Percentiles rank a stretch among this genome's conserved stretches.
These are phyloP conservation scores for Polia nebulosa DNA, from an alignment of 2,888 invertebrate species.

Conservation along the genomic window DNA sequence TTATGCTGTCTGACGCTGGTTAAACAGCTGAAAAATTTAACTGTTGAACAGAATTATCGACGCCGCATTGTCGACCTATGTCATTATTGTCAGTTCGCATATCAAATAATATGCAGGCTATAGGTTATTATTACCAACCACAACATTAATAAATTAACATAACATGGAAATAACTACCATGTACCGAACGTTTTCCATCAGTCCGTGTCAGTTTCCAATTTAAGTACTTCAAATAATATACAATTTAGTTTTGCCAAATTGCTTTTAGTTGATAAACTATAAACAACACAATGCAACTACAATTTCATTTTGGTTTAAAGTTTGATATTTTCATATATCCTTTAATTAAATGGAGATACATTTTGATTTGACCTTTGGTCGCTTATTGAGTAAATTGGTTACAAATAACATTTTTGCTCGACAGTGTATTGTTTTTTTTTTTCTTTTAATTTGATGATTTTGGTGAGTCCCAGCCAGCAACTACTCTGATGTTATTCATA, in stretches of 20 bases:
- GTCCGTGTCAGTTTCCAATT: slow-evolving; percentile 34
- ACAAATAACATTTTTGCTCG: neutral
- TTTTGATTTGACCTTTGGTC: neutral
- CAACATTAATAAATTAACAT: neutral
- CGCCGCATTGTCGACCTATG: too few relatives aligned
- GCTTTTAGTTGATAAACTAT: slow-evolving; percentile 19
- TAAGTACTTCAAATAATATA: slow-evolving; percentile 21
- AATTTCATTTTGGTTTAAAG: slow-evolving; percentile 1
- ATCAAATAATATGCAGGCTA: too few relatives aligned
- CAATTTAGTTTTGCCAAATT: slow-evolving; percentile 15
- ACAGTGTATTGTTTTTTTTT: too few relatives aligned
- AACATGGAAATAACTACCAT: slow-evolving; percentile 1
- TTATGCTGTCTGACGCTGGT: too few relatives aligned
- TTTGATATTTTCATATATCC: neutral
- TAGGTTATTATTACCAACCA: neutral
- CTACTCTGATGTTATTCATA: neutral
- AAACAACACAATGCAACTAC: neutral
- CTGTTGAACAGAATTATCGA: too few relatives aligned
- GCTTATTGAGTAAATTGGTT: neutral
- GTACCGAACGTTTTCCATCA: slow-evolving; percentile 17
- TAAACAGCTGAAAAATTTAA: too few relatives aligned
- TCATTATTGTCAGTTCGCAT: too few relatives aligned
- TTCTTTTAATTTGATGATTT: neutral
- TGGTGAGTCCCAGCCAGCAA: neutral
- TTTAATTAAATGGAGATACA: too few relatives aligned